These are phyloP conservation scores for Coleophora flavipennella DNA, from an alignment of 2,888 invertebrate species.

Conservation along the genomic window DNA sequence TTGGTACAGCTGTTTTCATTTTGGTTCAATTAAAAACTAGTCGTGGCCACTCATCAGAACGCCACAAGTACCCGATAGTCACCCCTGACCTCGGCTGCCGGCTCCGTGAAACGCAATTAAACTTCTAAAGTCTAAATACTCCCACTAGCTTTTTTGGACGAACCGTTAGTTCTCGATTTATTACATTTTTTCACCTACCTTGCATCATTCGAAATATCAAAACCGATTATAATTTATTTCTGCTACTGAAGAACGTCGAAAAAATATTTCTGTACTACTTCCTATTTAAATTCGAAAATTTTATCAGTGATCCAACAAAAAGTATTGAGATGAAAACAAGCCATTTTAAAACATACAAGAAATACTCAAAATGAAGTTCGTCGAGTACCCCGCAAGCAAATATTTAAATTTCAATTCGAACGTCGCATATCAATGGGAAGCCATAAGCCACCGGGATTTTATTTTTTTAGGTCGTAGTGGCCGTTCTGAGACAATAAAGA, in stretches of 20 bases:
- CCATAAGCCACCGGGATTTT: conserved; percentile 70
- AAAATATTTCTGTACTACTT: too few species aligned
- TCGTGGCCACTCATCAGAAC: conserved; percentile 33
- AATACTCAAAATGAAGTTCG: conserved; percentile 58
- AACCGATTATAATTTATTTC: too few species aligned
- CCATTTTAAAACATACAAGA: conserved; percentile 53
- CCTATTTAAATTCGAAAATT: too few species aligned
- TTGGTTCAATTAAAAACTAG: conserved; percentile 41
- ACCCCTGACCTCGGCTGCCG: conserved; percentile 43
- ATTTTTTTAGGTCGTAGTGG: conserved; percentile 50
- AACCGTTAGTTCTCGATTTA: conserved; percentile 28
- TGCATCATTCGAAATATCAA: conserved; percentile 23
- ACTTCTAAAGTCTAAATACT: conserved; percentile 45
- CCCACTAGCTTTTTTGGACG: conserved; percentile 19
- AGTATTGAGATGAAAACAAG: conserved; percentile 62
- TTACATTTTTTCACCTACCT: conserved; percentile 13
- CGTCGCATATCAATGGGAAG: conserved; percentile 72
- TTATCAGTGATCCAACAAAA: conserved; percentile 23
- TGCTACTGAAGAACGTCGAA: too few species aligned
- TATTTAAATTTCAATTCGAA: conserved; percentile 73
- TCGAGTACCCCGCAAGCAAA: conserved; percentile 61
- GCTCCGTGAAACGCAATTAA: conserved; percentile 47
- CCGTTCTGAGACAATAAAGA: conserved; percentile 68
- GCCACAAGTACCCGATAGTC: conserved; percentile 34
- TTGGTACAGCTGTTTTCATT: conserved; percentile 15